A percentile compares a stretch with the other conserved stretches of the same genome.
phyloP scores from a whole-genome alignment of 2,888 invertebrate species.

The Mythimna pallens region DNA sequence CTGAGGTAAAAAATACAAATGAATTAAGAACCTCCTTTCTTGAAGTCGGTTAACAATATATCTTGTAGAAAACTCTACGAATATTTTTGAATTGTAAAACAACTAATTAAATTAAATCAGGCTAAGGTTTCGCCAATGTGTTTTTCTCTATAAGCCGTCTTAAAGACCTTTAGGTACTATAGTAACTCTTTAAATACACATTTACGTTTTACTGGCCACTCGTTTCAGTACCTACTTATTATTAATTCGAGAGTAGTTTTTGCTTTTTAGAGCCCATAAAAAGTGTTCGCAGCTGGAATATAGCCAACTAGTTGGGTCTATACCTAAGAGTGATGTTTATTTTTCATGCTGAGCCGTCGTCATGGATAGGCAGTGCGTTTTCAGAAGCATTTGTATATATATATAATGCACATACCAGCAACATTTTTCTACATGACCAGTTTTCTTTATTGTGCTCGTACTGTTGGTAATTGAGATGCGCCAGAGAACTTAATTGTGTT shows the following conservation, averaged over 20 bases:
- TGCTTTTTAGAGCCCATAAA: conserved; percentile 32
- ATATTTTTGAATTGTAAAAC: background rate
- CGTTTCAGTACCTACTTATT: conserved; percentile 17
- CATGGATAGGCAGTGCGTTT: background rate
- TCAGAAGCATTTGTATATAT: background rate
- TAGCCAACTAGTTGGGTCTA: conserved; percentile 29
- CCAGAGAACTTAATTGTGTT: background rate
- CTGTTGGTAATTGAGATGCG: background rate
- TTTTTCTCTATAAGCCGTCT: background rate
- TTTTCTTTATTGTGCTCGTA: background rate
- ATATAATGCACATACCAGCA: too few species aligned
- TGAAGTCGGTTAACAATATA: too few species aligned
- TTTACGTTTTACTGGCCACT: conserved; percentile 2
- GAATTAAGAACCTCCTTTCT: too few species aligned
- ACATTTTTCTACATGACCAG: too few species aligned
- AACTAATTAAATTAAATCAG: background rate
- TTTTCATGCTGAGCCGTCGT: background rate
- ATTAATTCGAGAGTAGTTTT: conserved; percentile 30
- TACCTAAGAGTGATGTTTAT: conserved; percentile 16
- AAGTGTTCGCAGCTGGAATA: conserved; percentile 45
- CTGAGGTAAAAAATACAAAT: too few species aligned
- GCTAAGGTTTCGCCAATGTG: background rate
- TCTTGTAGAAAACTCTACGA: background rate
- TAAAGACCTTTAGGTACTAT: background rate
- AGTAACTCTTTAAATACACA: conserved; percentile 1